Percentiles rank a stretch among this genome's conserved stretches.
These are phyloP conservation scores for Neodiprion virginianus DNA, from an alignment of 1,140 invertebrate species.

Conservation along the genomic window DNA sequence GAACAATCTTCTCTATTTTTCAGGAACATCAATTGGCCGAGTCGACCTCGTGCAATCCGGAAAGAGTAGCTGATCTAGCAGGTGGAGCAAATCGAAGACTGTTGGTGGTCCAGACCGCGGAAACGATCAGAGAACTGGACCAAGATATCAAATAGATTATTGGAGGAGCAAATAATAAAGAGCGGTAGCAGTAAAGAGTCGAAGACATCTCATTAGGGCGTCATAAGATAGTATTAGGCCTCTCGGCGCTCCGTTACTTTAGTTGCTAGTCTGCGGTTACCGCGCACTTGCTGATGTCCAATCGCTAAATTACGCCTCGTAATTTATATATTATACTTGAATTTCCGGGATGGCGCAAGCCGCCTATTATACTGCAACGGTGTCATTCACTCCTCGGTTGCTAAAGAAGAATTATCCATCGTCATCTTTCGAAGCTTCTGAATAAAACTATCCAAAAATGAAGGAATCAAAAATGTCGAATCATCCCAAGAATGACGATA, in stretches of 20 bases:
- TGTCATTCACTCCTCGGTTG: background rate
- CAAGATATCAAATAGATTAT: background rate
- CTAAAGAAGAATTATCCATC: background rate
- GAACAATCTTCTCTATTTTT: no score
- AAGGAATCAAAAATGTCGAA: no score
- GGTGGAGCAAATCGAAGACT: no score
- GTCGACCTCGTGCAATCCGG: no score
- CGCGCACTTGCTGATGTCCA: constrained; percentile 29
- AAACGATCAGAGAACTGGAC: constrained; percentile 24
- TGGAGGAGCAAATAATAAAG: constrained; percentile 40
- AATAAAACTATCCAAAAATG: no score
- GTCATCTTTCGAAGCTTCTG: no score
- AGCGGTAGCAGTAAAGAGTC: constrained; percentile 27
- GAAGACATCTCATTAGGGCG: constrained; percentile 44
- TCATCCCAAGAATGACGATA: no score
- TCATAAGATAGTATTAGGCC: constrained; percentile 20
- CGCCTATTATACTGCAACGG: constrained; percentile 4
- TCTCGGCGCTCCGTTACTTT: background rate
- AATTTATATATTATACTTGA: constrained; percentile 36
- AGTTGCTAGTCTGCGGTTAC: background rate
- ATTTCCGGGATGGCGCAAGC: constrained; percentile 31
- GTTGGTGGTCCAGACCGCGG: constrained; percentile 39
- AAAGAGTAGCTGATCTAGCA: no score
- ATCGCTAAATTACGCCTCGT: constrained; percentile 36
- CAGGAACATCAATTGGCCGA: no score